phyloP scores from a whole-genome alignment of 1,140 invertebrate species.

The Asobara japonica region DNA sequence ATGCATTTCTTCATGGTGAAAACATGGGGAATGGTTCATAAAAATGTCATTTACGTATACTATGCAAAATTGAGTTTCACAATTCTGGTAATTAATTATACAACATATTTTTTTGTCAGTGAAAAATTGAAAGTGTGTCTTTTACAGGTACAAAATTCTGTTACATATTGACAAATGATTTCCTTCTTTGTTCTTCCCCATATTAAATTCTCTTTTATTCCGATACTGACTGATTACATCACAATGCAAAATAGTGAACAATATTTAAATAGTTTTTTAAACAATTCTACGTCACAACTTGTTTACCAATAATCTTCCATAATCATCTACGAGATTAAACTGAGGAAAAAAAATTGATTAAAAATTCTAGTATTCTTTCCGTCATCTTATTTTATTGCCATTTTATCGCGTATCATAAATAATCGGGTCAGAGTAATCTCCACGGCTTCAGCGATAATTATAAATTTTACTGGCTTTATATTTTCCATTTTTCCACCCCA shows the following conservation, averaged over 20 bases:
- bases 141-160: too few species aligned
- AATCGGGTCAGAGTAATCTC: background rate
- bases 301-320: background rate
- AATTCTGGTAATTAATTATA: background rate
- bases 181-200: too few species aligned
- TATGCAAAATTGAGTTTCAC: background rate
- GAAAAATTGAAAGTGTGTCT: conserved; percentile 7
- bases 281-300: background rate
- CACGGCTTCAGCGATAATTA: background rate
- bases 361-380: background rate
- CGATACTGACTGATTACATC: too few species aligned
- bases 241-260: too few species aligned
- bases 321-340: background rate
- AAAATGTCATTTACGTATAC: background rate
- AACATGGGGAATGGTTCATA: background rate
- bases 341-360: background rate
- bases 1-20: conserved; percentile 12
- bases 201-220: too few species aligned
- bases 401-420: background rate
- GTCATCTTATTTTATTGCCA: background rate
- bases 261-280: background rate
- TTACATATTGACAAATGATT: too few species aligned
- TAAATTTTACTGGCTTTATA: background rate
- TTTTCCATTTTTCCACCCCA: background rate
- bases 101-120: background rate